phyloP scores from a whole-genome alignment of 2,113 vertebrate genomes.

The Tetrao urogallus region DNA sequence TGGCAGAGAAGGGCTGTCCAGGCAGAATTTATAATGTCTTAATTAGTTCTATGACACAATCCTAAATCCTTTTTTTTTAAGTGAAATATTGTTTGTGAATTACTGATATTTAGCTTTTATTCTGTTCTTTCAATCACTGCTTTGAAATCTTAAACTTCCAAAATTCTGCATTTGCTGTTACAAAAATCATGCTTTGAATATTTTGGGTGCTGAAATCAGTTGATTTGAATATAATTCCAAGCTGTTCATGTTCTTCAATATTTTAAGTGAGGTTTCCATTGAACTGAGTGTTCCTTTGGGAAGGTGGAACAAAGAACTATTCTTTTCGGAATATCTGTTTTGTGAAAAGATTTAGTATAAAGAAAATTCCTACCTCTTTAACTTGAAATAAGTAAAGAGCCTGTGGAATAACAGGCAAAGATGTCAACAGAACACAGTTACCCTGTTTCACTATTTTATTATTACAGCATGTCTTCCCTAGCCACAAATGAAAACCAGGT shows the following conservation, averaged over 20 bases:
- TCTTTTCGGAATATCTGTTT: background rate
- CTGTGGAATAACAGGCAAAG: background rate
- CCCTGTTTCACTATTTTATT: background rate
- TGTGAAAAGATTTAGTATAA: background rate
- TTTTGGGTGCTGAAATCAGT: background rate
- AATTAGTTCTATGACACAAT: background rate
- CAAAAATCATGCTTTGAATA: background rate
- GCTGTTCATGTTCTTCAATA: background rate
- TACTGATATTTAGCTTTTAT: background rate
- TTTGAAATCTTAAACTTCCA: background rate
- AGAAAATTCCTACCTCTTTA: background rate
- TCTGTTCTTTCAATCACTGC: background rate
- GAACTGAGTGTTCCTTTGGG: background rate
- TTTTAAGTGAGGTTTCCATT: background rate
- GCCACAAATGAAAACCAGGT: background rate
- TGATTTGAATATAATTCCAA: conserved; percentile 9
- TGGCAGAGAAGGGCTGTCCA: background rate
- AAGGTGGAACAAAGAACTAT: background rate
- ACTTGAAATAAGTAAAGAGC: background rate
- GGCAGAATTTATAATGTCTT: background rate
- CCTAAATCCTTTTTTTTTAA: background rate
- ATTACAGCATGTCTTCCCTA: background rate
- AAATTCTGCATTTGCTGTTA: background rate
- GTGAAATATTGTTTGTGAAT: background rate
- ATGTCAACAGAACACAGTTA: background rate